phyloP scores from a whole-genome alignment of 92 coral and sea anemone genomes.

The Palythoa caribaeorum region DNA sequence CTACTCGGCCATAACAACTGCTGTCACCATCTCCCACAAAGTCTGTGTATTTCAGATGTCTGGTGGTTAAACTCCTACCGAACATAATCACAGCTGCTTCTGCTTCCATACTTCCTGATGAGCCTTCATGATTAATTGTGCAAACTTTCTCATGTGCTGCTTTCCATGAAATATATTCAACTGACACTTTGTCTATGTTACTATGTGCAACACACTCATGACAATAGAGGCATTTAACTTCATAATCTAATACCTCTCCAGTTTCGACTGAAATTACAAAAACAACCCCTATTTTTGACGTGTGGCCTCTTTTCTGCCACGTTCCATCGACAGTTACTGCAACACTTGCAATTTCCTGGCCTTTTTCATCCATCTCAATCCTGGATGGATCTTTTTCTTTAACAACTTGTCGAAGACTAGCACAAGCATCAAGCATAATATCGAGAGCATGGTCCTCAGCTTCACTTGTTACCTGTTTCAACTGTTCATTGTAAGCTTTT shows the following conservation, averaged over 20 bases:
- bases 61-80: conserved; percentile 43
- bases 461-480: conserved; percentile 3
- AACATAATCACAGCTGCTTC: conserved; percentile 51
- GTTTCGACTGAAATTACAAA: conserved; percentile 48
- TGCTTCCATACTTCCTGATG: conserved; percentile 63
- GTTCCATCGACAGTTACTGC: conserved; percentile 61
- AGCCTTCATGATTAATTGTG: conserved; percentile 51
- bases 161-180: conserved; percentile 46
- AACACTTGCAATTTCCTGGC: conserved; percentile 34
- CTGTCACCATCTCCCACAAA: conserved; percentile 64
- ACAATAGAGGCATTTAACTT: conserved; percentile 47
- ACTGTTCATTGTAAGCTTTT: background rate
- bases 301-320: conserved; percentile 59
- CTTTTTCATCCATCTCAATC: conserved; percentile 40
- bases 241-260: conserved; percentile 60
- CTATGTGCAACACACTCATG: conserved; percentile 54
- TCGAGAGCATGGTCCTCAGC: background rate
- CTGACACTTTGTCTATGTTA: conserved; percentile 32
- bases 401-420: conserved; percentile 25
- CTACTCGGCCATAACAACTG: conserved; percentile 61
- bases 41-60: conserved; percentile 43
- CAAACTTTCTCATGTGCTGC: conserved; percentile 45
- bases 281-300: conserved; percentile 61
- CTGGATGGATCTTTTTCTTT: conserved; percentile 25
- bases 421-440: conserved; percentile 8